A percentile compares a stretch with the other conserved stretches of the same genome.
phyloP scores from a whole-genome alignment of 2,113 vertebrate species.

The Anser cygnoides region DNA sequence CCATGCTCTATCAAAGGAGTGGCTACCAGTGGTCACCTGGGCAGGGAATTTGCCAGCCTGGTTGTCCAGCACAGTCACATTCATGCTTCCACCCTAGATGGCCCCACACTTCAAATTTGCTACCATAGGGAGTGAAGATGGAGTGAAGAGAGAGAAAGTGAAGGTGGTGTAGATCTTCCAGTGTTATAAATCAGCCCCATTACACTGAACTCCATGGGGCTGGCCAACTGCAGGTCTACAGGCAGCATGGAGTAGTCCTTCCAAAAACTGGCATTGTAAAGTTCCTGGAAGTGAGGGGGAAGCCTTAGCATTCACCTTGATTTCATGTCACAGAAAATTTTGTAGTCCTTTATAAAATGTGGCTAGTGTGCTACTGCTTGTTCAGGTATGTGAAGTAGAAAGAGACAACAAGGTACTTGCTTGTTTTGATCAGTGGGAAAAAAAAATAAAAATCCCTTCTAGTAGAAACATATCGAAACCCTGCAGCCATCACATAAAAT shows the following conservation, averaged over 20 bases:
- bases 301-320: neutral
- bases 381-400: neutral
- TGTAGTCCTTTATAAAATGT: neutral
- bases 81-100: neutral
- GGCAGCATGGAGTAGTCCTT: neutral
- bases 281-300: neutral
- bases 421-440: neutral
- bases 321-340: neutral
- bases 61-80: neutral
- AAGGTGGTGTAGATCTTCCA: neutral
- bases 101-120: accelerated
- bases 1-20: neutral
- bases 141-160: neutral
- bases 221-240: neutral
- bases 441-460: accelerated
- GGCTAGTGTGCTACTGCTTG: neutral
- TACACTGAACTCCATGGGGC: neutral
- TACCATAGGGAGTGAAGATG: accelerated
- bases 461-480: neutral
- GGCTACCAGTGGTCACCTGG: neutral
- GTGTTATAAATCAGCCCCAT: neutral
- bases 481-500: neutral
- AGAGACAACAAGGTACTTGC: neutral
- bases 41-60: neutral
- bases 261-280: neutral